Conservation (phyloP, 2,113 vertebrate genomes). For the Motacilla alba region DNA sequence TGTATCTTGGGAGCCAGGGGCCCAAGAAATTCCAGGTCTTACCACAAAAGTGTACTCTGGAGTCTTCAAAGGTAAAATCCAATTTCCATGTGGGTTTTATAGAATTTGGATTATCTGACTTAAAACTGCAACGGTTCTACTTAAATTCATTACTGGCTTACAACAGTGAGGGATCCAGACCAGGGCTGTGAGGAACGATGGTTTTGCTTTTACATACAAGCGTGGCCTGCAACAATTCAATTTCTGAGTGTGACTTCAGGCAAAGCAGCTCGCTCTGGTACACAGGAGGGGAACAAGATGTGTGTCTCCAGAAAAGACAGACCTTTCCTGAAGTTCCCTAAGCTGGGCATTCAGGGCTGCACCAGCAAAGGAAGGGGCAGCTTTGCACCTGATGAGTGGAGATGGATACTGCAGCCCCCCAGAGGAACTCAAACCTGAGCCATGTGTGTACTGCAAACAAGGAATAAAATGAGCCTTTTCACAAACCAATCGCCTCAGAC, state of each 20-base stretch:
- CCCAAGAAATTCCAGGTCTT: not conserved
- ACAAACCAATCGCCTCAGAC: not conserved
- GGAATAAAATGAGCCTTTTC: not conserved
- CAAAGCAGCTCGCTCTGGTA: not conserved
- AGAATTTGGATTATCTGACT: not conserved
- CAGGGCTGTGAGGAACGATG: accelerated
- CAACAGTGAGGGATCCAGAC: not conserved
- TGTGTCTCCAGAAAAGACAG: not conserved
- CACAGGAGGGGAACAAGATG: not conserved
- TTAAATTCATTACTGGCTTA: not conserved
- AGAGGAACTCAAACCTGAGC: not conserved
- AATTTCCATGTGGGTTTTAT: not conserved
- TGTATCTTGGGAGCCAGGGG: not conserved
- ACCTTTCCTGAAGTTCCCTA: not conserved
- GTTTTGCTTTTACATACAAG: not conserved
- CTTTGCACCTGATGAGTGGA: accelerated
- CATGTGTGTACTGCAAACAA: accelerated
- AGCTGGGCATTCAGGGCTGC: not conserved
- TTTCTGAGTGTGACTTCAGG: not conserved
- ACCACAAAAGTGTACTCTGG: not conserved
- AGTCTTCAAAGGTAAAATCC: conserved; percentile 26
- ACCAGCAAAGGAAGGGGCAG: not conserved
- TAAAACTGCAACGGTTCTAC: not conserved
- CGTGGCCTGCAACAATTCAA: not conserved
- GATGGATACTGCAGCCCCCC: accelerated